phyloP scores from a whole-genome alignment of 2,797 vertebrate genomes.

The Sebastes taczanowskii region DNA sequence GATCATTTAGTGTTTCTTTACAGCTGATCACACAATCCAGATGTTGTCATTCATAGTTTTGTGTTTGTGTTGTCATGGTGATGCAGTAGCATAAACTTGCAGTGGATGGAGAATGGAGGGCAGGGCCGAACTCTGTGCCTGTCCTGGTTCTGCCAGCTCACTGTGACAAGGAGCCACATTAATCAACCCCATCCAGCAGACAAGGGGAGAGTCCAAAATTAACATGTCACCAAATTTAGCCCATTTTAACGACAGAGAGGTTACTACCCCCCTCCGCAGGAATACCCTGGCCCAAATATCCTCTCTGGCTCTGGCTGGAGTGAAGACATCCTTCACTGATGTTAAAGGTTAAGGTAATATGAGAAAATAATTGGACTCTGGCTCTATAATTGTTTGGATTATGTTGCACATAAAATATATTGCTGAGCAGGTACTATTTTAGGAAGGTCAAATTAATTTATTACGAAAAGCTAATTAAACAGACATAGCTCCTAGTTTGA shows the following conservation, averaged over 20 bases:
- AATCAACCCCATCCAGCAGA: constrained; percentile 68
- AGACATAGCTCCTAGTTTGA: constrained; percentile 18
- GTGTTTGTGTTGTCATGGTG: not conserved
- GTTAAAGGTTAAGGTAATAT: constrained; percentile 8
- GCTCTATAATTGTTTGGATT: constrained; percentile 3
- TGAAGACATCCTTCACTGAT: not conserved
- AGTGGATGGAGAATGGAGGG: not conserved
- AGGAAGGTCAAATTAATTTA: constrained; percentile 36
- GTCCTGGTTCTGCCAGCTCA: constrained; percentile 72
- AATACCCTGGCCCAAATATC: constrained; percentile 57
- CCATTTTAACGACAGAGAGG: constrained; percentile 34
- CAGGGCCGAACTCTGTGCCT: constrained; percentile 15
- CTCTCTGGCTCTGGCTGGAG: not conserved
- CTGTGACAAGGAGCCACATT: constrained; percentile 68
- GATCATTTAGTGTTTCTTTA: not conserved
- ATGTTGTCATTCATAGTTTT: not conserved
- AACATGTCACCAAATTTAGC: constrained; percentile 69
- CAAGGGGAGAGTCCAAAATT: constrained; percentile 65
- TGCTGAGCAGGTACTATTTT: constrained; percentile 18
- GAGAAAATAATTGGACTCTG: not conserved
- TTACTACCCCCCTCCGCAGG: constrained; percentile 38
- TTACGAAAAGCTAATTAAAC: constrained; percentile 42
- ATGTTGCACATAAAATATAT: constrained; percentile 12
- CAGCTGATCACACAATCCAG: not conserved
- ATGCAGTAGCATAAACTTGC: not conserved